These are phyloP conservation scores for Procavia capensis DNA, from an alignment of 2,113 vertebrate species.

Conservation along the genomic window DNA sequence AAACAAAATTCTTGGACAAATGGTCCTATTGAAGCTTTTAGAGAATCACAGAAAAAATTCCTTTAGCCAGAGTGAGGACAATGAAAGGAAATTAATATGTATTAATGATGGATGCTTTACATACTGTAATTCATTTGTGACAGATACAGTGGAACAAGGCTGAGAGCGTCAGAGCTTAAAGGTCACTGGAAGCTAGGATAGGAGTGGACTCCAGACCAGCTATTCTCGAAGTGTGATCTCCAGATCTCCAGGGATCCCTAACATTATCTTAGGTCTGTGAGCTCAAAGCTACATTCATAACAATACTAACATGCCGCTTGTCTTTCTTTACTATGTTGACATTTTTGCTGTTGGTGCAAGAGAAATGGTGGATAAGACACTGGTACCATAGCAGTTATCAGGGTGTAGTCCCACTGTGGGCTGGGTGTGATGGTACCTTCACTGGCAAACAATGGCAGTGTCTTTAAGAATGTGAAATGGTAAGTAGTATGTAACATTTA, in stretches of 20 bases:
- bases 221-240: fast-evolving
- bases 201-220: background rate
- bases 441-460: too few relatives aligned
- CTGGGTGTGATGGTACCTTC: too few relatives aligned
- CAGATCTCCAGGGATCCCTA: background rate
- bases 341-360: fast-evolving
- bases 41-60: too few relatives aligned
- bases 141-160: background rate
- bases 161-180: background rate
- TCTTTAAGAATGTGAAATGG: background rate
- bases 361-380: too few relatives aligned
- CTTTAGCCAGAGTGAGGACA: background rate
- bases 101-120: fast-evolving
- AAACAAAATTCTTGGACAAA: background rate
- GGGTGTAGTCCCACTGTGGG: fast-evolving
- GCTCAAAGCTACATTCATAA: background rate
- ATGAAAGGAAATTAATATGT: background rate
- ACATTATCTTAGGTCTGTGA: too few relatives aligned
- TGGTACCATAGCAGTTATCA: too few relatives aligned
- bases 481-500: too few relatives aligned
- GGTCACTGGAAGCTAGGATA: fast-evolving
- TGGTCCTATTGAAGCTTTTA: background rate
- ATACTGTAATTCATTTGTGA: background rate
- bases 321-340: too few relatives aligned
- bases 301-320: fast-evolving